Conservation (phyloP, 2,797 vertebrate species). For the Microtus californicus region DNA sequence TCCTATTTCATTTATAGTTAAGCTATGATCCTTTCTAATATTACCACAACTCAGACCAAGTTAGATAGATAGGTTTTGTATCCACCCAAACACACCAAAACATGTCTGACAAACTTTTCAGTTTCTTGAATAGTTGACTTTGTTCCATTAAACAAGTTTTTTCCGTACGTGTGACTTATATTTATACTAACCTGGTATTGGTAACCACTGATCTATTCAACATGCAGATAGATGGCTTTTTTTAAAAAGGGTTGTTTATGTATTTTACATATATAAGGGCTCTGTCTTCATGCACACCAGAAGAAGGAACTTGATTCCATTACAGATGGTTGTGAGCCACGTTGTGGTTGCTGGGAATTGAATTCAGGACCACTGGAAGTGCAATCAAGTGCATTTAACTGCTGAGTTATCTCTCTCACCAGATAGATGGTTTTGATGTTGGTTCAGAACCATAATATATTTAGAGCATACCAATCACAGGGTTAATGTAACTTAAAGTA, state of each 20-base stretch:
- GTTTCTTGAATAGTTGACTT: neutral
- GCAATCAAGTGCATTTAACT: neutral
- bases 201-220: neutral
- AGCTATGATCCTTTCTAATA: neutral
- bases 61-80: neutral
- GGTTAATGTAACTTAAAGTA: neutral
- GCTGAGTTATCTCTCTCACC: neutral
- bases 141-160: slow-evolving; percentile 19
- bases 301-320: neutral
- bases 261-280: neutral
- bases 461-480: neutral
- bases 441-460: slow-evolving; percentile 1
- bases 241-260: neutral
- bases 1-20: neutral
- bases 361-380: neutral
- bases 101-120: neutral
- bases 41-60: neutral
- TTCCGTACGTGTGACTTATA: neutral
- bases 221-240: neutral
- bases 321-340: neutral
- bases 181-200: neutral
- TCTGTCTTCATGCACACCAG: neutral
- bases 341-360: neutral
- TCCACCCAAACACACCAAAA: neutral
- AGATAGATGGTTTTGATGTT: neutral